A percentile compares a stretch with the other conserved stretches of the same genome.
Conservation (phyloP, 2,797 vertebrate genomes). For the Hemitrygon akajei region DNA sequence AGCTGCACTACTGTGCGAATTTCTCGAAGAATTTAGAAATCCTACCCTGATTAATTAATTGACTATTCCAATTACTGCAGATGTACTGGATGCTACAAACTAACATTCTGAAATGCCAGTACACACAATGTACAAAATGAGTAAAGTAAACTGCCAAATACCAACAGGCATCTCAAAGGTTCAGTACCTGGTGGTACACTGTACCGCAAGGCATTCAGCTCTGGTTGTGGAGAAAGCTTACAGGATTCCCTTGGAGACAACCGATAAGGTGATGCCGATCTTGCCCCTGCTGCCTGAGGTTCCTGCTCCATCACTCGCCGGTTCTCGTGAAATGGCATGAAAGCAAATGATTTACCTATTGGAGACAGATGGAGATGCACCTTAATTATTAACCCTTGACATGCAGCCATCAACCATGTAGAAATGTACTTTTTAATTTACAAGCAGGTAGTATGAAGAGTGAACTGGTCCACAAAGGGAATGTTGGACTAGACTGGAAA, state of each 20-base stretch:
- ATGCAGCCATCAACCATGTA: background rate
- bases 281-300: conserved; percentile 57
- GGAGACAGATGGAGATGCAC: conserved; percentile 19
- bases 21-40: background rate
- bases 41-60: background rate
- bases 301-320: conserved; percentile 78
- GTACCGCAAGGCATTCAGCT: conserved; percentile 65
- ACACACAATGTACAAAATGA: background rate
- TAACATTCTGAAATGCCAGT: background rate
- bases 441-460: background rate
- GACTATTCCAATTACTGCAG: background rate
- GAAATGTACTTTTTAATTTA: background rate
- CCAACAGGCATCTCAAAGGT: background rate
- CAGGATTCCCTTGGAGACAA: conserved; percentile 75
- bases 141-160: background rate
- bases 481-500: background rate
- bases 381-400: background rate
- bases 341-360: conserved; percentile 77
- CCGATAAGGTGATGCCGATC: conserved; percentile 77
- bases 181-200: conserved; percentile 81
- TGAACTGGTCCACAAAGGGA: background rate
- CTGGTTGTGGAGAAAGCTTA: conserved; percentile 73
- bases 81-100: background rate
- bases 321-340: conserved; percentile 77
- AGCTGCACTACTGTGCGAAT: background rate